Conservation (phyloP, 2,888 invertebrate species). For the Thera britannica region DNA sequence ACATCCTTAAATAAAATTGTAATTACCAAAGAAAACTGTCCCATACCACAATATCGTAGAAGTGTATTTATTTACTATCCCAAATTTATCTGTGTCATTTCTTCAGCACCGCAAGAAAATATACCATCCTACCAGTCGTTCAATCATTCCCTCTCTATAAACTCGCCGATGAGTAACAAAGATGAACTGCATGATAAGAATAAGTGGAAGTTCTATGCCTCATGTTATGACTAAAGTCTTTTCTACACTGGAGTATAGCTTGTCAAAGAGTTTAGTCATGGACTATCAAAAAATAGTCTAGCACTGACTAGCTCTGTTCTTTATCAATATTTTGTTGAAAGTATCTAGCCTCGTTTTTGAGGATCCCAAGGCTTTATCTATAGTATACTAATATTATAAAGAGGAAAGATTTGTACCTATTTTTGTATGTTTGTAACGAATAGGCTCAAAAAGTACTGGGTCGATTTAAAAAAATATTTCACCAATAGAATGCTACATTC, state of each 20-base stretch:
- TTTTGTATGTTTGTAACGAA: no score
- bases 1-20: background rate
- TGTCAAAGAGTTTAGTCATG: background rate
- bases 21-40: background rate
- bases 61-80: slow-evolving; percentile 4
- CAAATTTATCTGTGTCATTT: slow-evolving; percentile 15
- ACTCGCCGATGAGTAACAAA: slow-evolving; percentile 28
- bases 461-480: no score
- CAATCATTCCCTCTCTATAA: slow-evolving; percentile 33
- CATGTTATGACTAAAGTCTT: slow-evolving; percentile 15
- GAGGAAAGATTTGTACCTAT: no score
- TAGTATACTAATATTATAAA: no score
- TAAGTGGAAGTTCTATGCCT: slow-evolving; percentile 24
- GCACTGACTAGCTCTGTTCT: no score
- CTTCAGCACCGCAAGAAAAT: slow-evolving; percentile 23
- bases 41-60: background rate
- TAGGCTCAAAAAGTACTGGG: no score
- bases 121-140: slow-evolving; percentile 15
- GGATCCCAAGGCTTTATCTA: no score
- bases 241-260: slow-evolving; percentile 3
- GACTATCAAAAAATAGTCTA: no score
- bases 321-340: no score
- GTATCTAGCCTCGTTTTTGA: no score
- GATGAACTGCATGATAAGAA: slow-evolving; percentile 27
- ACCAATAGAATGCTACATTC: no score